Conservation (phyloP, 1,140 invertebrate species). For the Monochamus saltuarius region DNA sequence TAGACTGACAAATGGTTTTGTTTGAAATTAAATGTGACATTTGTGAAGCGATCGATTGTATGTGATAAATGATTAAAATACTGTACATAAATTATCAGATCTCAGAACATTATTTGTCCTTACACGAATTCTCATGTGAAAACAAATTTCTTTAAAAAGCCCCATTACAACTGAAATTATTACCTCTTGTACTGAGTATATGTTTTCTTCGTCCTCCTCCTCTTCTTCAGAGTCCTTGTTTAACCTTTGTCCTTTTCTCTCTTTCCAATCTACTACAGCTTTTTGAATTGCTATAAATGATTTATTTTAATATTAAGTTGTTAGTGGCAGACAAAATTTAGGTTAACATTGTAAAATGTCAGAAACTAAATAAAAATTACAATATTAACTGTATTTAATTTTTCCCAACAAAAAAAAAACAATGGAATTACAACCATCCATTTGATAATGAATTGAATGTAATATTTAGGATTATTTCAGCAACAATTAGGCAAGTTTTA, state of each 20-base stretch:
- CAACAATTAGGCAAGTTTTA: too few relatives aligned
- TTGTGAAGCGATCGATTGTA: not conserved
- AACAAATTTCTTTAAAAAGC: not conserved
- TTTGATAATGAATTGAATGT: too few relatives aligned
- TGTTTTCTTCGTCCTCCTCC: slow-evolving; percentile 48
- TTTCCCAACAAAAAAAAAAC: too few relatives aligned
- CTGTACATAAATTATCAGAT: not conserved
- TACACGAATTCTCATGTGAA: not conserved
- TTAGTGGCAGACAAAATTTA: too few relatives aligned
- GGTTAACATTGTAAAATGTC: too few relatives aligned
- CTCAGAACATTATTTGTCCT: not conserved
- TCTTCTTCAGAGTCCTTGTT: slow-evolving; percentile 51
- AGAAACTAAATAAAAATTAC: too few relatives aligned
- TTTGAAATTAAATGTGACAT: not conserved
- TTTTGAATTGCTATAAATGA: slow-evolving; percentile 59
- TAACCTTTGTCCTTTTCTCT: slow-evolving; percentile 60
- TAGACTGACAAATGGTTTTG: too few relatives aligned
- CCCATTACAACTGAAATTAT: not conserved
- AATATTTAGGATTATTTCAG: too few relatives aligned
- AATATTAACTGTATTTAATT: too few relatives aligned
- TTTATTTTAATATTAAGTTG: not conserved
- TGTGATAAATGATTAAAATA: not conserved
- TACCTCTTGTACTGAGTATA: slow-evolving; percentile 43
- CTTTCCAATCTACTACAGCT: slow-evolving; percentile 65
- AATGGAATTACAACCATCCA: too few relatives aligned